phyloP scores from a whole-genome alignment of 2,797 vertebrate genomes.

The Harpagifer antarcticus region DNA sequence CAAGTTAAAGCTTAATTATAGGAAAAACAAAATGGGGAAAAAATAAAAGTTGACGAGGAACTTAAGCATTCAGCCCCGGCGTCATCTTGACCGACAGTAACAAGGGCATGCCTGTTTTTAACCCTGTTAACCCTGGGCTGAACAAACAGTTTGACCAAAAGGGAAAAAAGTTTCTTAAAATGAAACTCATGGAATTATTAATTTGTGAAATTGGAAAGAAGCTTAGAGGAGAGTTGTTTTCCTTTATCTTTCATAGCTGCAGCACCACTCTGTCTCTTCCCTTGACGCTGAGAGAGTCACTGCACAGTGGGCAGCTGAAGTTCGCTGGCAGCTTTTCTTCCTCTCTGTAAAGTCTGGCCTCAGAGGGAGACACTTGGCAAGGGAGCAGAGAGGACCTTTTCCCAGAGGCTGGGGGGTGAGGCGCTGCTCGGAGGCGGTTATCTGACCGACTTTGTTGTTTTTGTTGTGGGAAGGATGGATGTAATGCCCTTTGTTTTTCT shows the following conservation, averaged over 20 bases:
- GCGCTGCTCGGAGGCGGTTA: conserved; percentile 27
- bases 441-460: conserved; percentile 33
- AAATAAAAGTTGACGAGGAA: no score
- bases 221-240: conserved; percentile 21
- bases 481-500: background rate
- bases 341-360: conserved; percentile 56
- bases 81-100: no score
- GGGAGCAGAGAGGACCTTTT: conserved; percentile 52
- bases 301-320: conserved; percentile 27
- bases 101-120: background rate
- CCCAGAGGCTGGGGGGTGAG: conserved; percentile 32
- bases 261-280: conserved; percentile 21
- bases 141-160: conserved; percentile 1
- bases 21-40: no score
- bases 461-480: conserved; percentile 14
- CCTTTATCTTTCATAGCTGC: conserved; percentile 15
- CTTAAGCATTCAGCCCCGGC: no score
- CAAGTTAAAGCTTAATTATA: no score
- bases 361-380: conserved; percentile 61
- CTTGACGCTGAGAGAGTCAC: conserved; percentile 31
- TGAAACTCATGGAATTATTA: conserved; percentile 9
- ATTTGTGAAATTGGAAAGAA: conserved; percentile 27
- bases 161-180: background rate
- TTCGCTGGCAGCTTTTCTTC: conserved; percentile 50
- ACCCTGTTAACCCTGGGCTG: background rate